Percentiles rank a stretch among this genome's conserved stretches.
phyloP scores from a whole-genome alignment of 2,888 invertebrate genomes.

The Lordiphosa fenestrarum region DNA sequence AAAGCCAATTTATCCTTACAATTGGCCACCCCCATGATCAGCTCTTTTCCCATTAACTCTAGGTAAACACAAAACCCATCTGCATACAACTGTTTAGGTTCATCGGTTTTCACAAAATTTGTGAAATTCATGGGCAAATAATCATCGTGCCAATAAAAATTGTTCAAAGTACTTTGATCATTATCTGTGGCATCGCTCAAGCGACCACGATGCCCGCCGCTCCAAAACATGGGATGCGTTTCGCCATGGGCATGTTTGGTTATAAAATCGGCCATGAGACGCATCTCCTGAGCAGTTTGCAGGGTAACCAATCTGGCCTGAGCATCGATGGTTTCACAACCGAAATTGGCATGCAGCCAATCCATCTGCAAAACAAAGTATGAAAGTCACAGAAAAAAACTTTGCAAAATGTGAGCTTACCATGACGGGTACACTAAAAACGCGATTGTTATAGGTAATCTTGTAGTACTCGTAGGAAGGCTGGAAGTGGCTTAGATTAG shows the following conservation, averaged over 20 bases:
- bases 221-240: constrained; percentile 50
- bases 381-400: too few species aligned
- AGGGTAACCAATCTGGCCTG: constrained; percentile 39
- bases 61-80: constrained; percentile 47
- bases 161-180: constrained; percentile 13
- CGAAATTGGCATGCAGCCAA: constrained; percentile 54
- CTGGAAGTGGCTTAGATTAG: constrained; percentile 15
- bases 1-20: constrained; percentile 41
- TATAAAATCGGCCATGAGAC: constrained; percentile 32
- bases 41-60: constrained; percentile 19
- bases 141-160: constrained; percentile 53
- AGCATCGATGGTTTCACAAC: constrained; percentile 48
- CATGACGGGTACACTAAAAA: constrained; percentile 46
- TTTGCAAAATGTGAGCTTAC: constrained; percentile 27
- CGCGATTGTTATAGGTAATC: constrained; percentile 43
- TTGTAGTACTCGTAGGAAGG: constrained; percentile 52
- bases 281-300: constrained; percentile 37
- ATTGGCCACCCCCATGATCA: constrained; percentile 33
- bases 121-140: constrained; percentile 49
- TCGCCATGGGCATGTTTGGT: constrained; percentile 27
- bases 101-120: constrained; percentile 27
- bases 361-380: constrained; percentile 32
- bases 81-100: background rate
- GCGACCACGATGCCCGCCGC: constrained; percentile 56
- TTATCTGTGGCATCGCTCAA: constrained; percentile 4